phyloP scores from a whole-genome alignment of 2,888 invertebrate genomes.

The Dromius quadrimaculatus region DNA sequence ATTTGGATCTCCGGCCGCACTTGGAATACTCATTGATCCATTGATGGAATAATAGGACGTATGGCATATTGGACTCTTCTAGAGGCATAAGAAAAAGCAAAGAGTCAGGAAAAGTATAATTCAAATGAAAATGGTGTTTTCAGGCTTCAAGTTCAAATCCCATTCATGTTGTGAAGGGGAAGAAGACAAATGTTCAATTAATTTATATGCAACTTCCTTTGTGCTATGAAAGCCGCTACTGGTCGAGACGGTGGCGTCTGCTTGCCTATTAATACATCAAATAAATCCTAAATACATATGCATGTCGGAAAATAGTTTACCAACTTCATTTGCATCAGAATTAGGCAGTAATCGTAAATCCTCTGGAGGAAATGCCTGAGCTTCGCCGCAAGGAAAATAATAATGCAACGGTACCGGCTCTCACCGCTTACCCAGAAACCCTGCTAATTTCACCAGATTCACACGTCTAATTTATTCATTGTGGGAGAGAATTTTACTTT shows the following conservation, averaged over 20 bases:
- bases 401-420: slow-evolving; percentile 23
- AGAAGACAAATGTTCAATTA: too few relatives aligned
- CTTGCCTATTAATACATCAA: slow-evolving; percentile 49
- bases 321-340: slow-evolving; percentile 55
- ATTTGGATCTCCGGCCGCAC: too few relatives aligned
- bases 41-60: too few relatives aligned
- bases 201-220: too few relatives aligned
- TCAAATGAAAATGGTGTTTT: too few relatives aligned
- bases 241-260: neutral
- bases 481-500: slow-evolving; percentile 27
- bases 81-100: too few relatives aligned
- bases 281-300: slow-evolving; percentile 54
- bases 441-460: slow-evolving; percentile 44
- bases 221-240: too few relatives aligned
- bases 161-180: too few relatives aligned
- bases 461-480: slow-evolving; percentile 49
- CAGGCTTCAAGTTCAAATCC: too few relatives aligned
- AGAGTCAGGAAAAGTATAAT: too few relatives aligned
- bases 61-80: too few relatives aligned
- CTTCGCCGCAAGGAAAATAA: slow-evolving; percentile 44
- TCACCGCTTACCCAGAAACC: slow-evolving; percentile 32
- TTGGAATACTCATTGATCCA: too few relatives aligned
- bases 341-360: slow-evolving; percentile 52
- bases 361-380: slow-evolving; percentile 28
- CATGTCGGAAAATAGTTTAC: slow-evolving; percentile 55